These are phyloP conservation scores for Microtus pennsylvanicus DNA, from an alignment of 2,113 vertebrate species.

Conservation along the genomic window DNA sequence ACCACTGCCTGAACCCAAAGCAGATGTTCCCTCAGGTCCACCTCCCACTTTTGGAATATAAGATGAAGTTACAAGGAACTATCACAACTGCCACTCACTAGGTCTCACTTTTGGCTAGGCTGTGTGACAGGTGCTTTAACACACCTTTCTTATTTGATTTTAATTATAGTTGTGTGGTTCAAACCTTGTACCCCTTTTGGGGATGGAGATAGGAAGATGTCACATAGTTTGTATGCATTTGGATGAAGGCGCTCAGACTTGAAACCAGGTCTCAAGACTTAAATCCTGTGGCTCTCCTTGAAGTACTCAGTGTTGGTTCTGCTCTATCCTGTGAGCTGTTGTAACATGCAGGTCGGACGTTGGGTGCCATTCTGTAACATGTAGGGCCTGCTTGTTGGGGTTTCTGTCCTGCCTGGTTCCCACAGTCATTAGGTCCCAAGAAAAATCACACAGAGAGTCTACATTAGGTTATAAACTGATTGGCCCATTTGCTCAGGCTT, in stretches of 20 bases:
- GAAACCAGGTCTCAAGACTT: not conserved
- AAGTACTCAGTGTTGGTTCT: not conserved
- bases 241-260: not conserved
- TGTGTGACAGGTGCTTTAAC: not conserved
- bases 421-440: too few relatives aligned
- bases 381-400: too few relatives aligned
- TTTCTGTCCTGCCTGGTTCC: too few relatives aligned
- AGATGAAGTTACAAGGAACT: too few relatives aligned
- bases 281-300: not conserved
- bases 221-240: not conserved
- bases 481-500: too few relatives aligned
- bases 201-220: not conserved
- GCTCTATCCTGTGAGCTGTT: not conserved
- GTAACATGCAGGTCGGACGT: too few relatives aligned
- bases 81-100: not conserved
- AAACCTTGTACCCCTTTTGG: not conserved
- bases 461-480: too few relatives aligned
- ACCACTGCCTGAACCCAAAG: not conserved
- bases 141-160: not conserved
- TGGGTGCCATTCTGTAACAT: too few relatives aligned
- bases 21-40: not conserved
- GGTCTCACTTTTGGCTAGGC: not conserved
- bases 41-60: not conserved
- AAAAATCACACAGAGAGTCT: too few relatives aligned
- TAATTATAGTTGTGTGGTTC: not conserved